phyloP scores from a whole-genome alignment of 2,113 vertebrate genomes.

The Salvelinus namaycush region DNA sequence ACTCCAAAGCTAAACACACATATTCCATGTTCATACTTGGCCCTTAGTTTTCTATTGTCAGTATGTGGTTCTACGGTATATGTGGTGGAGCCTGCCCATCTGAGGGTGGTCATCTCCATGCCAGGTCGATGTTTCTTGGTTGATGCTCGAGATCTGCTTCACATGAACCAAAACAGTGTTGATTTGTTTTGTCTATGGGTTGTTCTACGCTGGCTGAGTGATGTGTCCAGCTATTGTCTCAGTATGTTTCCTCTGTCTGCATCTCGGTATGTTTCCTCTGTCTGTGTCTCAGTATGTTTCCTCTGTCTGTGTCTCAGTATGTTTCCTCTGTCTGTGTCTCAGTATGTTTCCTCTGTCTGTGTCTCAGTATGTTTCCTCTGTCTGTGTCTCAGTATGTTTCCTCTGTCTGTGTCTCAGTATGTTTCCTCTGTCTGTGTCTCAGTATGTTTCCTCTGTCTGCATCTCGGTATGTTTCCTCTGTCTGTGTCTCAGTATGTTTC shows the following conservation, averaged over 20 bases:
- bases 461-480: conserved; percentile 2
- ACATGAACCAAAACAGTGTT: too few relatives aligned
- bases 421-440: too few relatives aligned
- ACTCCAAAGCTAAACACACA: too few relatives aligned
- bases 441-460: conserved; percentile 10
- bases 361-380: conserved; percentile 1
- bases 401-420: conserved; percentile 20
- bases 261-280: not conserved
- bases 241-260: conserved; percentile 10
- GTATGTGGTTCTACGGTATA: too few relatives aligned
- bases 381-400: not conserved
- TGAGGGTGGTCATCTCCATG: too few relatives aligned
- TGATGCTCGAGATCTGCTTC: too few relatives aligned
- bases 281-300: not conserved
- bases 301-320: conserved; percentile 20
- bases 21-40: too few relatives aligned
- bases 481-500: not conserved
- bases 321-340: too few relatives aligned
- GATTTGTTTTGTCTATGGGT: too few relatives aligned
- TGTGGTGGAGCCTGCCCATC: too few relatives aligned
- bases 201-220: not conserved
- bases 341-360: conserved; percentile 10
- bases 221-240: not conserved
- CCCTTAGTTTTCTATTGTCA: too few relatives aligned
- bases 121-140: too few relatives aligned